Evolutionary conservation across 2,888 invertebrate genomes (phyloP).

Genomic region (Leuctra nigra): DNA sequence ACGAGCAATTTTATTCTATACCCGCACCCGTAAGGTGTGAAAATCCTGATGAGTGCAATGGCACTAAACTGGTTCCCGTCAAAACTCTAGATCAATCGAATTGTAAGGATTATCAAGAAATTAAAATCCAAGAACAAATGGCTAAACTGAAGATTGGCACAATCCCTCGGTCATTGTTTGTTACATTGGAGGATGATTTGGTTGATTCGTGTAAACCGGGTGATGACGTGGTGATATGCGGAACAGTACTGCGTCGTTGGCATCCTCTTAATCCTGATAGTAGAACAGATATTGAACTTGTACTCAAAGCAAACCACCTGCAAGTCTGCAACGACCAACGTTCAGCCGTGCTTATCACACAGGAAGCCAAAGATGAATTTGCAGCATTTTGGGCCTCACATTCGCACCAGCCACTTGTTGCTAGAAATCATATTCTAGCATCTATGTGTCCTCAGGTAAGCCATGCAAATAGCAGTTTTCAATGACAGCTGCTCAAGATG

Average conservation of each 20-base stretch:
- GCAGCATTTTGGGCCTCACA: conserved; percentile 64
- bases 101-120: conserved; percentile 78
- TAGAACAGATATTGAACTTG: conserved; percentile 61
- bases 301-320: conserved; percentile 63
- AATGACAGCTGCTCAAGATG: neutral
- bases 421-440: conserved; percentile 68
- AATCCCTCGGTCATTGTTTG: conserved; percentile 69
- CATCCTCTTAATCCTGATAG: conserved; percentile 51
- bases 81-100: conserved; percentile 52
- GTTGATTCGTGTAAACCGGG: conserved; percentile 85
- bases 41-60: conserved; percentile 51
- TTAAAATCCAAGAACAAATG: conserved; percentile 77
- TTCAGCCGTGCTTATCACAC: conserved; percentile 46
- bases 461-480: no score
- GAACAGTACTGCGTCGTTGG: conserved; percentile 70
- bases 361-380: conserved; percentile 64
- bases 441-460: conserved; percentile 77
- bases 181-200: conserved; percentile 75
- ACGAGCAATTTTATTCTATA: conserved; percentile 56
- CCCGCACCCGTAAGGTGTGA: conserved; percentile 47
- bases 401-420: conserved; percentile 55
- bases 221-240: conserved; percentile 78
- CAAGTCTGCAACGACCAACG: conserved; percentile 53
- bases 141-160: conserved; percentile 62
- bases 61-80: conserved; percentile 47